Evolutionary conservation across 2,888 invertebrate genomes (phyloP).

Genomic region (Napeogenes inachia): DNA sequence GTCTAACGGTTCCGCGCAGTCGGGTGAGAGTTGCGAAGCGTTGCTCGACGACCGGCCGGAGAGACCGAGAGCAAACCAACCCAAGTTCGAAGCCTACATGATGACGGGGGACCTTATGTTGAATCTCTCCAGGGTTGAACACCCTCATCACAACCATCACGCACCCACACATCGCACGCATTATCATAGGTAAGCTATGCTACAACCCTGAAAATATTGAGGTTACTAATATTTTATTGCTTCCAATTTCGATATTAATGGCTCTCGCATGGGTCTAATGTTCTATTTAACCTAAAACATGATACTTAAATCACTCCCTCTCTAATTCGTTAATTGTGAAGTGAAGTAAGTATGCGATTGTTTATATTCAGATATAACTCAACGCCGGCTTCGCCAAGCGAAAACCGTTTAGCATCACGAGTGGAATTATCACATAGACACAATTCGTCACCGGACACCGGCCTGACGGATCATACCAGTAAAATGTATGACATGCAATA

Average conservation of each 20-base stretch:
- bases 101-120: constrained; percentile 98
- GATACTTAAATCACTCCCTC: constrained; percentile 1
- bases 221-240: background rate
- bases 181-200: constrained; percentile 56
- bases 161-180: constrained; percentile 70
- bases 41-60: constrained; percentile 60
- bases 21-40: constrained; percentile 72
- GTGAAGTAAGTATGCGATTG: background rate
- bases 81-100: constrained; percentile 95
- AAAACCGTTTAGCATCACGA: constrained; percentile 57
- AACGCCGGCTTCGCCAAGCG: constrained; percentile 74
- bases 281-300: too few species aligned
- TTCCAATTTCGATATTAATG: constrained; percentile 1
- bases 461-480: constrained; percentile 55
- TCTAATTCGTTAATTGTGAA: background rate
- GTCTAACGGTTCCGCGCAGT: constrained; percentile 72
- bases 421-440: constrained; percentile 66
- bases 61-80: constrained; percentile 57
- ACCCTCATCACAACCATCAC: constrained; percentile 76
- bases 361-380: constrained; percentile 63
- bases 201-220: background rate
- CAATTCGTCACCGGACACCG: constrained; percentile 73
- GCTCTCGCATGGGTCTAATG: too few species aligned
- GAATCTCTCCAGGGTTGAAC: constrained; percentile 90
- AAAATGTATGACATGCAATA: constrained; percentile 48